Base-by-base conservation (phyloP, 2,113 vertebrate species). In the Pipra filicauda region DNA sequence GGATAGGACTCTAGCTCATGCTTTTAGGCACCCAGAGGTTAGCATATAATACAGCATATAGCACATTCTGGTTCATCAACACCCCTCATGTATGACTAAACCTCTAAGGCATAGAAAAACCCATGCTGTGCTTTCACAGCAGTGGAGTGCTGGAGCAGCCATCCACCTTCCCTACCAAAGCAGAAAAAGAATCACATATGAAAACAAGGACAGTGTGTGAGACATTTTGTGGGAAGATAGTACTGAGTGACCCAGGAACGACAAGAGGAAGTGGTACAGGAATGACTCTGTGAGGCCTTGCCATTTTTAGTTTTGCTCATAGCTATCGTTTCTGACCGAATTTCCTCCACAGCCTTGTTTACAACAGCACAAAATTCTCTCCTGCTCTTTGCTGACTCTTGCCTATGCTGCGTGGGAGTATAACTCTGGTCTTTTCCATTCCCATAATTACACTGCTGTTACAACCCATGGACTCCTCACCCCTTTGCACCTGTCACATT, bases 1-100 rank as follows among this genome's bases (percentile, higher is more conserved):
- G n/a, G 12, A 41, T 0, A 76, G 44, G 20, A 43, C 37, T 79
- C 69, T 72, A 54, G 31, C 22, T 82, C 0, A 0, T 46, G 44
- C n/a, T 79, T 89, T 85, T 44, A 82, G 41, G 28, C n/a, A 64
- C 16, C 13, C 43, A 62, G 46, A 44, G 0, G 3, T 74, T 51
- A 61, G 31, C 37, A 48, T 20, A 5, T 49, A 81, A 74, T 33
- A 74, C 3, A 67, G 51, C 37, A 91, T 11, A 55, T 31, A 75
- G 35, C 43, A 88, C 27, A 15, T 74, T 52, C 75, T 78, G 49
- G 23, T 89, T 71, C 61, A 58, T 27, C 35, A 83, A 48, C 26
- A 75, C 20, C 5, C 57, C 28, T 75, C 15, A 9, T 1, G 9
- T 89, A n/a, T 44, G 39, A 74, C 54, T 37, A 61, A 87, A 89